Percentiles rank a stretch among this genome's conserved stretches.
Evolutionary conservation across 2,888 invertebrate species (phyloP).

Genomic region (Volucella zonaria): DNA sequence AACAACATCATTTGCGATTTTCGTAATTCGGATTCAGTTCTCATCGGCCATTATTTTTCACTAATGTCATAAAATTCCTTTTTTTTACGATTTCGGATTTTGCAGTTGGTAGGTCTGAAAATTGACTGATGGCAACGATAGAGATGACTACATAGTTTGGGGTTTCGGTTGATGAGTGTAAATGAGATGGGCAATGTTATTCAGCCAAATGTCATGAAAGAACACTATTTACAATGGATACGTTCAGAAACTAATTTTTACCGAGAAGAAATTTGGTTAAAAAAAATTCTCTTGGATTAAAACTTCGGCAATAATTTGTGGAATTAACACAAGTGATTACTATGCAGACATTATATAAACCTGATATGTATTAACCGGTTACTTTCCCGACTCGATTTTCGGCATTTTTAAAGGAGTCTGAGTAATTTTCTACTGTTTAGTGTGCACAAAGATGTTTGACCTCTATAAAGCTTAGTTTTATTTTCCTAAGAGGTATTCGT

Average conservation of each 20-base stretch:
- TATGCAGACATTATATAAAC: too few species aligned
- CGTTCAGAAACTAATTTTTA: constrained; percentile 1
- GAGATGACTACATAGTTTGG: not conserved
- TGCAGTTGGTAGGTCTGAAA: constrained; percentile 45
- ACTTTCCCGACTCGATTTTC: too few species aligned
- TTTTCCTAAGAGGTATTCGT: too few species aligned
- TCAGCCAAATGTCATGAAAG: constrained; percentile 45
- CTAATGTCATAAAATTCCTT: constrained; percentile 69
- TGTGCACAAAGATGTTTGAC: too few species aligned
- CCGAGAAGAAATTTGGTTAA: not conserved
- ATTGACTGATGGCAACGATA: constrained; percentile 46
- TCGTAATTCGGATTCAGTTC: constrained; percentile 54
- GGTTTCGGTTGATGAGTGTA: not conserved
- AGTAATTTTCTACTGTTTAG: too few species aligned
- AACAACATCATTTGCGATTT: constrained; percentile 70
- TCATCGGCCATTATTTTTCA: constrained; percentile 73
- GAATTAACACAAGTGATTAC: too few species aligned
- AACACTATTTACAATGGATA: not conserved
- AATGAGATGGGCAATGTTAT: constrained; percentile 24
- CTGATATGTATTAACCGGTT: too few species aligned
- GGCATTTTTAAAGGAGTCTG: too few species aligned
- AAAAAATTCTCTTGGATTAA: too few species aligned
- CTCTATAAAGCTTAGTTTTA: too few species aligned
- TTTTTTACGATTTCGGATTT: constrained; percentile 20
- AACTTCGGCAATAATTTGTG: too few species aligned